Evolutionary conservation across 2,797 vertebrate genomes (phyloP).

Genomic region (Characodon lateralis): DNA sequence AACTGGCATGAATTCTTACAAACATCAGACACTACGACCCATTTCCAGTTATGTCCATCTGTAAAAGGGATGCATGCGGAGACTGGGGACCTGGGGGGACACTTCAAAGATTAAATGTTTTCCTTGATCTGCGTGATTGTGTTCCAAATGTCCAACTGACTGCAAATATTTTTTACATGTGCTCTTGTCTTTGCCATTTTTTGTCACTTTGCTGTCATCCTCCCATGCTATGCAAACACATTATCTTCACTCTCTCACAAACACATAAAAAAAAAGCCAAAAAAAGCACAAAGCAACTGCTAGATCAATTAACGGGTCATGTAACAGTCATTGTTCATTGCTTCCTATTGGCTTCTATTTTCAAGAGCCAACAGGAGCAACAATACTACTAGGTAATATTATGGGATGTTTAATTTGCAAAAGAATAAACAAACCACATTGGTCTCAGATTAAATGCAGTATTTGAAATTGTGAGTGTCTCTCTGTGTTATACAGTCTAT

Average conservation of each 20-base stretch:
- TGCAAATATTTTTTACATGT: slow-evolving; percentile 7
- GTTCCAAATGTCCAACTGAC: slow-evolving; percentile 7
- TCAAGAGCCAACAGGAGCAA: slow-evolving; percentile 70
- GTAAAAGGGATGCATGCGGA: slow-evolving; percentile 51
- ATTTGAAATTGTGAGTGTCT: neutral
- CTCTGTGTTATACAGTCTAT: neutral
- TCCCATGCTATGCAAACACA: slow-evolving; percentile 27
- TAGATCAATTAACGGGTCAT: slow-evolving; percentile 83
- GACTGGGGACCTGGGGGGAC: slow-evolving; percentile 35
- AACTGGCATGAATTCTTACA: slow-evolving; percentile 49
- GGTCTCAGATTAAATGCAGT: slow-evolving; percentile 33
- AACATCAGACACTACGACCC: slow-evolving; percentile 46
- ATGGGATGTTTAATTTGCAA: slow-evolving; percentile 64
- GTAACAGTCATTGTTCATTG: slow-evolving; percentile 85
- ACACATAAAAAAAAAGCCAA: neutral
- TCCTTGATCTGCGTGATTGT: slow-evolving; percentile 27
- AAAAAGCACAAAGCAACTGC: slow-evolving; percentile 56
- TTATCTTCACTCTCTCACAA: neutral
- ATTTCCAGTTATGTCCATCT: slow-evolving; percentile 36
- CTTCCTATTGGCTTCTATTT: slow-evolving; percentile 81
- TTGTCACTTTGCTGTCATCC: slow-evolving; percentile 1
- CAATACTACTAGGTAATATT: slow-evolving; percentile 59
- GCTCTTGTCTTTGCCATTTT: slow-evolving; percentile 1
- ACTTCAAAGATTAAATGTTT: slow-evolving; percentile 67
- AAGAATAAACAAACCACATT: slow-evolving; percentile 61